Conservation (phyloP, 1,140 invertebrate genomes). For the Mycetomoellerius zeteki region DNA sequence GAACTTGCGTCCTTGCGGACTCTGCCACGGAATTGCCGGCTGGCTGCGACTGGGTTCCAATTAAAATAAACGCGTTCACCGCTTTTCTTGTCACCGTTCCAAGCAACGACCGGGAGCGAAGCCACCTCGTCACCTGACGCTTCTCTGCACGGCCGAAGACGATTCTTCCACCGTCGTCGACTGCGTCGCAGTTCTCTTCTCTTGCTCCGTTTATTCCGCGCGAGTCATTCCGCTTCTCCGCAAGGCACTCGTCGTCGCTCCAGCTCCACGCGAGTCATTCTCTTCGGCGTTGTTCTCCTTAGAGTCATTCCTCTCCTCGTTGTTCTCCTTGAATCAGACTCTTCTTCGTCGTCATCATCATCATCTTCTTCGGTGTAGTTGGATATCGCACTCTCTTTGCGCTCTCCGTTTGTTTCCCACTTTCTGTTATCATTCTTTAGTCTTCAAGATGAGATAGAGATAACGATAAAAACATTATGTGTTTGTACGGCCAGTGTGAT, state of each 20-base stretch:
- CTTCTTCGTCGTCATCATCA: constrained; percentile 46
- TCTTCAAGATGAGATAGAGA: constrained; percentile 3
- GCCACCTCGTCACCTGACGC: constrained; percentile 62
- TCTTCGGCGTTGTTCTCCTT: constrained; percentile 61
- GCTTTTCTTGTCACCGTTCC: constrained; percentile 76
- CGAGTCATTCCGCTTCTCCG: constrained; percentile 56
- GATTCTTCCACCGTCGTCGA: constrained; percentile 23
- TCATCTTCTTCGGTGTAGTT: constrained; percentile 22
- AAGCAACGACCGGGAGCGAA: constrained; percentile 29
- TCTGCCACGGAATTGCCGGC: constrained; percentile 40
- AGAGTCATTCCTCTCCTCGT: constrained; percentile 55
- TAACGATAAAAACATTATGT: constrained; percentile 11
- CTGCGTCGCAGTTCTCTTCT: constrained; percentile 43
- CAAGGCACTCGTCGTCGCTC: constrained; percentile 12
- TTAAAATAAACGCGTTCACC: constrained; percentile 77
- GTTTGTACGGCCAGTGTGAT: not conserved
- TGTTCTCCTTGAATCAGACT: constrained; percentile 56
- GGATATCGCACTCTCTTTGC: not conserved
- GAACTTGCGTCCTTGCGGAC: constrained; percentile 67
- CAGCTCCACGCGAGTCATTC: constrained; percentile 53
- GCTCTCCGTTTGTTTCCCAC: not conserved
- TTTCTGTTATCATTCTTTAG: constrained; percentile 11
- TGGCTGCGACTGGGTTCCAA: constrained; percentile 63
- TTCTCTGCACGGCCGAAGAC: constrained; percentile 22
- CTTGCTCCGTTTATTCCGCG: constrained; percentile 56